phyloP scores from a whole-genome alignment of 2,113 vertebrate genomes.

The Myxocyprinus asiaticus region DNA sequence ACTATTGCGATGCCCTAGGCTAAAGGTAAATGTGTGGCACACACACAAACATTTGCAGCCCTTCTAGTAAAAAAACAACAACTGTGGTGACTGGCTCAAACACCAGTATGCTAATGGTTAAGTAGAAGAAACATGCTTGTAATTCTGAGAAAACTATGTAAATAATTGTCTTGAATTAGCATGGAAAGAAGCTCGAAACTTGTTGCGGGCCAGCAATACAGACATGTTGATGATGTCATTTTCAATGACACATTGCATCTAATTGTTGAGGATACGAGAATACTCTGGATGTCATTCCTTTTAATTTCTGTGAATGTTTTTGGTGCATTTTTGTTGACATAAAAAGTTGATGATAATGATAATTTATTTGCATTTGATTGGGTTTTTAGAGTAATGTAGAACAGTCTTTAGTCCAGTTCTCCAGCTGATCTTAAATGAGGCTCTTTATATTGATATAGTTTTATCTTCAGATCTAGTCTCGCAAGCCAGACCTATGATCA shows the following conservation, averaged over 20 bases:
- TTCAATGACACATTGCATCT: too few species aligned
- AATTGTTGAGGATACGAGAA: too few species aligned
- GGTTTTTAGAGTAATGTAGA: background rate
- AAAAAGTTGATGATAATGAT: too few species aligned
- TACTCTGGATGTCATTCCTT: too few species aligned
- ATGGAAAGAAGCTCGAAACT: background rate
- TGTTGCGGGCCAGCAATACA: background rate
- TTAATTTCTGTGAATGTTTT: too few species aligned
- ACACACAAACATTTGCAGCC: background rate
- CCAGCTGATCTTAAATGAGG: background rate
- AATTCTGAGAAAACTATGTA: background rate
- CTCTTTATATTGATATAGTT: background rate
- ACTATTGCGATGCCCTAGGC: background rate
- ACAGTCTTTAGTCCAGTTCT: background rate
- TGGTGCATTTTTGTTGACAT: too few species aligned
- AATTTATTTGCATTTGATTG: too few species aligned
- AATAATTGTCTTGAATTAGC: conserved; percentile 9
- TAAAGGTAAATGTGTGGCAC: conserved; percentile 17
- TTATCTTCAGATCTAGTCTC: background rate
- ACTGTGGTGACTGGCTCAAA: background rate
- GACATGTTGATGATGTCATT: background rate
- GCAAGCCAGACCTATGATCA: background rate
- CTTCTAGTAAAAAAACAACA: conserved; percentile 22
- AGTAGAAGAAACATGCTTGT: background rate
- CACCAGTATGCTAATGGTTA: background rate